Evolutionary conservation across 2,113 vertebrate genomes (phyloP), one percentile per base, ranked within the genome.

Genomic region (Dasypus novemcinctus): DNA sequence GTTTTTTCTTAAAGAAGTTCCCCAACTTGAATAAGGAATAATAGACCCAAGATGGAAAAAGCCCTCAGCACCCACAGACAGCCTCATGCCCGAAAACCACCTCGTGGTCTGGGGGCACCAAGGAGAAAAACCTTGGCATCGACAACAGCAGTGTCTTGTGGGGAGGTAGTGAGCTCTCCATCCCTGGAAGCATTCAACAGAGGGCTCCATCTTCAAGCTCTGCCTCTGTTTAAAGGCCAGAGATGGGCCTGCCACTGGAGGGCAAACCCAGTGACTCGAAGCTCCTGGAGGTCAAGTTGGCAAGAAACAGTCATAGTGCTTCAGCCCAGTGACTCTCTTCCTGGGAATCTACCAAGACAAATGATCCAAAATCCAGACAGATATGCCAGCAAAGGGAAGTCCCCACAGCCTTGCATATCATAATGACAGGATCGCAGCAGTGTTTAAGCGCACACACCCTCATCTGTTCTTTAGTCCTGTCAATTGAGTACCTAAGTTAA

Each of bases 401-500:
- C 82, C 78, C 69, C 33, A 4, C 0, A 0, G 38, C 21, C 8
- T 85, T 1, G 1, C 25, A 1, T 2, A 52, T 6, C 57, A 14
- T 20, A 7, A 0, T 0, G 31, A 25, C 4, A 64, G 3, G 11
- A 59, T 1, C 49, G 36, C 0, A 3, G 13, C 3, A 3, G 29
- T 3, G 2, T 33, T 84, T 7, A 10, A 57, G 31, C 29, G 20
- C 54, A 57, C 54, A 63, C n/a, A n/a, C n/a, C n/a, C n/a, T n/a
- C n/a, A n/a, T n/a, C n/a, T n/a, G n/a, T n/a, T n/a, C n/a, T n/a
- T n/a, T n/a, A n/a, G n/a, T n/a, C n/a, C n/a, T n/a, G n/a, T n/a
- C n/a, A n/a, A n/a, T n/a, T n/a, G n/a, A 61, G 43, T 46, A 46
- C 43, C 43, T 46, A 46, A 9, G 43, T 46, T 46, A 29, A 33